Evolutionary conservation across 2,113 vertebrate species (phyloP).

Genomic region (Willisornis vidua): DNA sequence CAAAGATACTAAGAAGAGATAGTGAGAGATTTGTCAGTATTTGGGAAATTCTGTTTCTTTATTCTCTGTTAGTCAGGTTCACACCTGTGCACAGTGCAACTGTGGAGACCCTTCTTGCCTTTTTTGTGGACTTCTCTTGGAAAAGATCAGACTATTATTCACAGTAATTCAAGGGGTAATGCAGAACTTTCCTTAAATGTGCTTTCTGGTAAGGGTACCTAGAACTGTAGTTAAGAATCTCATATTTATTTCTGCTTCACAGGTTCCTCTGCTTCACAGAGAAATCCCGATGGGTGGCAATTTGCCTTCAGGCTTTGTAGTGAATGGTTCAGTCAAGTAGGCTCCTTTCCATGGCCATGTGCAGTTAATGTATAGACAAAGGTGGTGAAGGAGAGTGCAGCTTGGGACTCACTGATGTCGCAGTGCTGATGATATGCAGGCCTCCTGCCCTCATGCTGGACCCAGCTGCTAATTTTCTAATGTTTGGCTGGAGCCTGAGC

Average conservation of each 20-base stretch:
- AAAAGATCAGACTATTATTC: neutral
- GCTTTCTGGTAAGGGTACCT: neutral
- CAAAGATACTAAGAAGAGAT: neutral
- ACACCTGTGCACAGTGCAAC: neutral
- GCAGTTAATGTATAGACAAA: neutral
- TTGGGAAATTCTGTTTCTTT: neutral
- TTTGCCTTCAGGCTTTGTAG: neutral
- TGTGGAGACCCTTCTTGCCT: neutral
- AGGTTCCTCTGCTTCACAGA: neutral
- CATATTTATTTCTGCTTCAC: neutral
- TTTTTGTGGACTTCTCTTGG: neutral
- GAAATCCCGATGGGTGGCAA: neutral
- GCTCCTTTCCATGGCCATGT: neutral
- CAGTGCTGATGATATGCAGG: slow-evolving; percentile 39
- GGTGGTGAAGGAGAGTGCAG: neutral
- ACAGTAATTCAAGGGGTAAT: neutral
- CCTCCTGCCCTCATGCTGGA: neutral
- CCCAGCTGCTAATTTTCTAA: slow-evolving; percentile 49
- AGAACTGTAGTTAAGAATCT: neutral
- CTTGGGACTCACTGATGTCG: neutral
- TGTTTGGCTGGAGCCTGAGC: slow-evolving; percentile 30
- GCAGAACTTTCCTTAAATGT: neutral
- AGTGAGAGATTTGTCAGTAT: neutral
- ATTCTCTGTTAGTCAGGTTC: neutral
- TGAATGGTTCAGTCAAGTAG: neutral